Evolutionary conservation across 2,888 invertebrate genomes (phyloP).

Genomic region (Laspeyria flexula): DNA sequence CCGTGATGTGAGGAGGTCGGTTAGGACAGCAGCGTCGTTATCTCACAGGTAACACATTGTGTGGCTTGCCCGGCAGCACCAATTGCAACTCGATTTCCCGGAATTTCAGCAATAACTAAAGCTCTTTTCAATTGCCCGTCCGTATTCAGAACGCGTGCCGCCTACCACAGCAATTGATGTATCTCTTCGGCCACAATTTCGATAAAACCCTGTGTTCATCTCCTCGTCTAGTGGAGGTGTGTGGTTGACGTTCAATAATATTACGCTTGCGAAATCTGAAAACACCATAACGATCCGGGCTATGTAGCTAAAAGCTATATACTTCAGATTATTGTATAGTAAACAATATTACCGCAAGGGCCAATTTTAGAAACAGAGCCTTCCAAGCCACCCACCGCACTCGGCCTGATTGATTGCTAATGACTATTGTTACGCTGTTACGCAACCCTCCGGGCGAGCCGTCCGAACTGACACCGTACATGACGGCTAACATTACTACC

Average conservation of each 20-base stretch:
- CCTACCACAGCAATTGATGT: conserved; percentile 66
- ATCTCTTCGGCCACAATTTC: conserved; percentile 67
- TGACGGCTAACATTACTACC: conserved; percentile 65
- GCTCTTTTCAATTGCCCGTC: conserved; percentile 79
- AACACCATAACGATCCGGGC: conserved; percentile 53
- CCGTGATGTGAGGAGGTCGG: conserved; percentile 62
- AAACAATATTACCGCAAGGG: conserved; percentile 65
- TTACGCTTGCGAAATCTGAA: conserved; percentile 53
- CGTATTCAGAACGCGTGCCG: conserved; percentile 77
- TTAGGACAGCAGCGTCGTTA: conserved; percentile 56
- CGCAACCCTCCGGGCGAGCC: conserved; percentile 64
- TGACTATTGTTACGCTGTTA: conserved; percentile 77
- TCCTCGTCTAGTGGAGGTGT: conserved; percentile 48
- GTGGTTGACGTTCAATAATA: conserved; percentile 53
- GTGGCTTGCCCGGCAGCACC: conserved; percentile 74
- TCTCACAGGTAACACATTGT: conserved; percentile 58
- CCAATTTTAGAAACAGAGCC: conserved; percentile 63
- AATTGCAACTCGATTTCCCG: conserved; percentile 71
- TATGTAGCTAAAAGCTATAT: conserved; percentile 35
- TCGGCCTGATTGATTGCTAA: conserved; percentile 80
- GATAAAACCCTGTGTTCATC: conserved; percentile 73
- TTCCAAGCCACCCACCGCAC: conserved; percentile 65
- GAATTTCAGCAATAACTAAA: conserved; percentile 76
- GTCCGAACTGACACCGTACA: conserved; percentile 64
- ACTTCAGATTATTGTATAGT: conserved; percentile 36